These are phyloP conservation scores for Urosaurus nigricauda DNA, from an alignment of 2,797 vertebrate species.

Conservation along the genomic window DNA sequence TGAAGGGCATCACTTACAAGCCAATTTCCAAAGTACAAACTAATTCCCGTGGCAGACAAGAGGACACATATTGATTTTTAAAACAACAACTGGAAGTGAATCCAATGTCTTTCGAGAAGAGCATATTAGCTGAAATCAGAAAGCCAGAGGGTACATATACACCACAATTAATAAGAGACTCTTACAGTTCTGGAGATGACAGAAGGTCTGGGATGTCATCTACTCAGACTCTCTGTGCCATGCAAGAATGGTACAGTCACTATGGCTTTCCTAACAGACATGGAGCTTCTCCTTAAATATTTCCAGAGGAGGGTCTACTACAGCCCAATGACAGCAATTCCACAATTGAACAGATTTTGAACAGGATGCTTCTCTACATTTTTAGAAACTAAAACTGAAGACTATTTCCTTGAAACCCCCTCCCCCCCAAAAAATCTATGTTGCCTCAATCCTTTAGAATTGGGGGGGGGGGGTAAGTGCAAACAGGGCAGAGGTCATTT, in stretches of 20 bases:
- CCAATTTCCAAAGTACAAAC: too few species aligned
- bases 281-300: background rate
- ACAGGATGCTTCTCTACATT: background rate
- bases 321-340: background rate
- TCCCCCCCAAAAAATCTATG: too few species aligned
- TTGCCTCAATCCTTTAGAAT: background rate
- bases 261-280: background rate
- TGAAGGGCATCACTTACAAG: background rate
- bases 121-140: rapidly evolving
- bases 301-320: background rate
- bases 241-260: background rate
- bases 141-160: background rate
- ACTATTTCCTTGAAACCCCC: background rate
- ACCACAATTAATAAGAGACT: background rate
- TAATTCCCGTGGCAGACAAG: background rate
- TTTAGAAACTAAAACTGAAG: background rate
- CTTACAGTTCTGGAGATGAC: background rate
- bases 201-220: background rate
- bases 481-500: too few species aligned
- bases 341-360: background rate
- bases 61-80: background rate
- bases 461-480: too few species aligned
- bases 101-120: background rate
- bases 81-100: background rate
- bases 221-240: background rate